phyloP scores from a whole-genome alignment of 2,797 vertebrate species.

The Neosalanx taihuensis region DNA sequence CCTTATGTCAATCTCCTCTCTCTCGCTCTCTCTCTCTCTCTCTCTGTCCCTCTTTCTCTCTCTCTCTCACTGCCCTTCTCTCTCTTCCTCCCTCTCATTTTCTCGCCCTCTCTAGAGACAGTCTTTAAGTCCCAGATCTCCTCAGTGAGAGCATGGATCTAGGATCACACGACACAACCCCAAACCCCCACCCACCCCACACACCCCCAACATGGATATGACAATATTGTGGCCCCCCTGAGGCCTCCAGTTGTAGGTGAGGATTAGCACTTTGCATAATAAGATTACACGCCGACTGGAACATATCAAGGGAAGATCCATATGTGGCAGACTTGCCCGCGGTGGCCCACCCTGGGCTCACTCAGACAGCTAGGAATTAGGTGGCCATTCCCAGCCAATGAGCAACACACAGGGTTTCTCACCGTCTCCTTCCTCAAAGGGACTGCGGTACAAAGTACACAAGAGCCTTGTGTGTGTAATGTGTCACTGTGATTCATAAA shows the following conservation, averaged over 20 bases:
- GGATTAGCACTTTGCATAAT: conserved; percentile 97
- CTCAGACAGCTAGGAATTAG: conserved; percentile 81
- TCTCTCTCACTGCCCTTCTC: background rate
- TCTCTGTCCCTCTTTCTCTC: background rate
- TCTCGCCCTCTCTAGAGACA: conserved; percentile 76
- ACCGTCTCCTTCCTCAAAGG: background rate
- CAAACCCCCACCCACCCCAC: conserved; percentile 71
- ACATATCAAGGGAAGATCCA: conserved; percentile 92
- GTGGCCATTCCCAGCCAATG: conserved; percentile 76
- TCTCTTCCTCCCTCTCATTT: background rate
- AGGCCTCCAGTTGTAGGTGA: conserved; percentile 86
- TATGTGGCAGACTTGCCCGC: conserved; percentile 81
- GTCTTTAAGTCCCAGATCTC: conserved; percentile 86
- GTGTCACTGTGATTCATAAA: too few relatives aligned
- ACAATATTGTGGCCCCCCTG: conserved; percentile 82
- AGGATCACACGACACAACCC: conserved; percentile 88
- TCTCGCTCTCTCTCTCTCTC: conserved; percentile 69
- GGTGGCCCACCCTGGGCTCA: conserved; percentile 37
- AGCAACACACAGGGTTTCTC: conserved; percentile 54
- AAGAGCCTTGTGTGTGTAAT: background rate
- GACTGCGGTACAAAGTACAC: background rate
- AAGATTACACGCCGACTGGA: conserved; percentile 93
- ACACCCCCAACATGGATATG: conserved; percentile 87
- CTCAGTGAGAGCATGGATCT: conserved; percentile 85
- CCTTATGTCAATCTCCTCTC: conserved; percentile 87